Percentiles rank a stretch among this genome's conserved stretches.
Conservation (phyloP, 2,113 vertebrate genomes). For the Anser brachyrhynchus region DNA sequence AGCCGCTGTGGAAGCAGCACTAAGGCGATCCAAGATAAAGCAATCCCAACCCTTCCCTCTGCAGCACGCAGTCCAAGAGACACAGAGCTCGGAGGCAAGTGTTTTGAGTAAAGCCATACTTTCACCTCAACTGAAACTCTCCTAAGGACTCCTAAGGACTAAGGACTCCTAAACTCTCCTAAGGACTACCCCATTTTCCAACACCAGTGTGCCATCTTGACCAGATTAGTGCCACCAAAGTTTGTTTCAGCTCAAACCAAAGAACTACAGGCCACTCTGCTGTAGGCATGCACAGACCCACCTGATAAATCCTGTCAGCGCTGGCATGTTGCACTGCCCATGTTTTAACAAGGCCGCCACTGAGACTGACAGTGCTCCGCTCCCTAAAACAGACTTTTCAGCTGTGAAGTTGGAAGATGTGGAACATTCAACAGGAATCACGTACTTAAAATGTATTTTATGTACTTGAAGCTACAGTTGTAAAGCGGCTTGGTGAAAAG, state of each 20-base stretch:
- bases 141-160: background rate
- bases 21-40: background rate
- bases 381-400: conserved; percentile 56
- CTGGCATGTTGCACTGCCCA: background rate
- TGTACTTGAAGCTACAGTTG: conserved; percentile 60
- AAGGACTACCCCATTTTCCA: background rate
- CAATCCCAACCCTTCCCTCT: background rate
- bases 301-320: background rate
- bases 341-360: background rate
- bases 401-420: conserved; percentile 40
- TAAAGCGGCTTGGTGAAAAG: conserved; percentile 6
- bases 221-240: fast-evolving
- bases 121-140: background rate
- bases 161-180: background rate
- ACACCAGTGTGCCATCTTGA: background rate
- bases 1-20: background rate
- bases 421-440: conserved; percentile 48
- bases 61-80: background rate
- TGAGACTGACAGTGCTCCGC: conserved; percentile 46
- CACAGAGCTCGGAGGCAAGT: background rate
- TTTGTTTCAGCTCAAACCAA: background rate
- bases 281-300: background rate
- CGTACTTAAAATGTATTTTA: conserved; percentile 47
- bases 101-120: fast-evolving
- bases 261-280: background rate